Conservation (phyloP, 1,140 invertebrate genomes). For the Tetraneura akinire region DNA sequence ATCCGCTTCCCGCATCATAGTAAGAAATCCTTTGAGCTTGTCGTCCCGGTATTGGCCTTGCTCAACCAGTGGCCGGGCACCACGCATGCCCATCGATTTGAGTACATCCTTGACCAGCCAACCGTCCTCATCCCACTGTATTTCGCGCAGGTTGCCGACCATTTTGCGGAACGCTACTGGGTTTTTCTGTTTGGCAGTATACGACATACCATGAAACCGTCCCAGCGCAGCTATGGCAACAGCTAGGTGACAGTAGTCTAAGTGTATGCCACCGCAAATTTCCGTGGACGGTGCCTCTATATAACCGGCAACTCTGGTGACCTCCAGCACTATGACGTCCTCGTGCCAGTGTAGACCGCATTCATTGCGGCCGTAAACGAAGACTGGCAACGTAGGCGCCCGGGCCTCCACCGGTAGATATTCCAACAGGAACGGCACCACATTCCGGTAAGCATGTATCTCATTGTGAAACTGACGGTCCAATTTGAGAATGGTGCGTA, state of each 20-base stretch:
- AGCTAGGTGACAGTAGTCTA: slow-evolving; percentile 56
- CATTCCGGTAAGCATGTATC: slow-evolving; percentile 52
- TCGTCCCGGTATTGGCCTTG: slow-evolving; percentile 16
- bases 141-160: slow-evolving; percentile 31
- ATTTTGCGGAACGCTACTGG: slow-evolving; percentile 54
- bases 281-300: background rate
- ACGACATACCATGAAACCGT: slow-evolving; percentile 59
- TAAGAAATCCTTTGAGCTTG: slow-evolving; percentile 29
- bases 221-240: slow-evolving; percentile 58
- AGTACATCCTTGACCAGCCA: slow-evolving; percentile 39
- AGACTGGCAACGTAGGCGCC: slow-evolving; percentile 43
- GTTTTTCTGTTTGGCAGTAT: slow-evolving; percentile 56
- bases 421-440: slow-evolving; percentile 52
- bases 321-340: slow-evolving; percentile 57
- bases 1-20: slow-evolving; percentile 49
- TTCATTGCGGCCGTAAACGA: slow-evolving; percentile 52
- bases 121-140: slow-evolving; percentile 34
- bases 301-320: slow-evolving; percentile 54
- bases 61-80: slow-evolving; percentile 30
- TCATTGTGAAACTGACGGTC: slow-evolving; percentile 53
- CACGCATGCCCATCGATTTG: slow-evolving; percentile 46
- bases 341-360: slow-evolving; percentile 13
- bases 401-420: background rate
- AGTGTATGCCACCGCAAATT: slow-evolving; percentile 5
- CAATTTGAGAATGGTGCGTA: slow-evolving; percentile 10